Base-by-base conservation (phyloP, 1,140 invertebrate species). In the Eciton burchellii region DNA sequence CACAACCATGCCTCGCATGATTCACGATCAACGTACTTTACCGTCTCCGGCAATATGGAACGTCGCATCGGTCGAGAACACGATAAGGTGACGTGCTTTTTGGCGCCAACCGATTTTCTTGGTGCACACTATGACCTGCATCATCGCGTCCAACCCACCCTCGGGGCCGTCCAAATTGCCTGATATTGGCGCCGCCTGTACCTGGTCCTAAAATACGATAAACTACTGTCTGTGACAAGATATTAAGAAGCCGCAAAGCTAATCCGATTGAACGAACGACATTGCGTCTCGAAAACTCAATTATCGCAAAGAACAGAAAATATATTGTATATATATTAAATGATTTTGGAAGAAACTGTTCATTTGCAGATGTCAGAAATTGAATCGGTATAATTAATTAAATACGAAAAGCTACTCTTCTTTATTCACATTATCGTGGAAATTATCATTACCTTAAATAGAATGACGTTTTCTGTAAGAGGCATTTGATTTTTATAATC, bases 101-200 rank as follows among this genome's bases (percentile, higher is more conserved):
- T 94, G 88, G 71, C 96, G 93, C 96, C 96, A 96, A 52, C 95
- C 95, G 81, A 96, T 96, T 85, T 95, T 86, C 16, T 96, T 85
- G 8, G 93, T 94, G 86, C 96, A 97, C 1, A 95, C 95, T 21
- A 97, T 94, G 0, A 94, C 96, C 91, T 98, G 97, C 94, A 97
- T 96, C 35, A 98, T 94, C 4, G 96, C 97, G 91, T 98, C 97
- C 41, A 98, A 95, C 1, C 96, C 96, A 47, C 97, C 97, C 93
- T 98, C 97, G 0, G 97, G 97, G 2, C 92, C 90, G 85, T 97
- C 97, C 73, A 96, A 89, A 92, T 97, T 97, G 21, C 94, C 95
- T 0, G 96, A 97, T 9, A 97, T 95, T 1, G 93, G 85, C 6
- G 95, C 94, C 19, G 92, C 84, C 35, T 93, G 92, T 9, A 96